Conservation (phyloP, 2,797 vertebrate species). For the Buphagus erythrorhynchus region DNA sequence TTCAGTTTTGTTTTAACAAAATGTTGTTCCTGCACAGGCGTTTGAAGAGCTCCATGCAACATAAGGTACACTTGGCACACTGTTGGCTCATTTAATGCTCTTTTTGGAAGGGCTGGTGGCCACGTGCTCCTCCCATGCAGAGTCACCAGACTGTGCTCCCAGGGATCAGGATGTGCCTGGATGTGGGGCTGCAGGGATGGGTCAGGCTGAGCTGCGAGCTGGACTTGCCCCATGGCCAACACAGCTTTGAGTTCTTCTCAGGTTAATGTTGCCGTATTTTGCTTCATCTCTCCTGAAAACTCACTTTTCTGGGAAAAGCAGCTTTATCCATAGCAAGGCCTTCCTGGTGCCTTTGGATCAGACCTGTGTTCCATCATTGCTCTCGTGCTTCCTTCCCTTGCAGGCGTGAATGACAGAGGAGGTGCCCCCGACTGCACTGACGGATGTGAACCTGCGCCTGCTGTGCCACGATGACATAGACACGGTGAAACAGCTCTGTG, state of each 20-base stretch:
- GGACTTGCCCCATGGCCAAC: neutral
- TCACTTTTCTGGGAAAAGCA: neutral
- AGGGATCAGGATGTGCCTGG: rapidly evolving
- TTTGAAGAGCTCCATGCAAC: neutral
- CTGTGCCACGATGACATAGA: conserved; percentile 99
- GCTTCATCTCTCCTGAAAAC: neutral
- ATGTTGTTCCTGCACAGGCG: rapidly evolving
- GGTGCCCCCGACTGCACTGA: conserved; percentile 91
- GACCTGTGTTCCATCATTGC: neutral
- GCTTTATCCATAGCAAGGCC: neutral
- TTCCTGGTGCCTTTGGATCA: neutral
- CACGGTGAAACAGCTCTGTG: conserved; percentile 94
- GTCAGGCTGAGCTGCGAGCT: neutral
- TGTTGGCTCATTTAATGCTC: neutral
- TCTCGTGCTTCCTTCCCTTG: neutral
- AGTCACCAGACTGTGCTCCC: neutral
- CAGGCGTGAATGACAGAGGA: conserved; percentile 99
- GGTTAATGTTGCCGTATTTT: rapidly evolving
- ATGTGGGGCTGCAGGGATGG: neutral
- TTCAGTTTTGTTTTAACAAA: neutral
- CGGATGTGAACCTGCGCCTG: conserved; percentile 95
- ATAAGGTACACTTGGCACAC: neutral
- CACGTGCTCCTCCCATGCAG: rapidly evolving
- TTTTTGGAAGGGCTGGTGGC: neutral
- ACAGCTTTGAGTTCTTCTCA: rapidly evolving